phyloP scores from a whole-genome alignment of 2,888 invertebrate species.

The Lordiphosa andalusiaca region DNA sequence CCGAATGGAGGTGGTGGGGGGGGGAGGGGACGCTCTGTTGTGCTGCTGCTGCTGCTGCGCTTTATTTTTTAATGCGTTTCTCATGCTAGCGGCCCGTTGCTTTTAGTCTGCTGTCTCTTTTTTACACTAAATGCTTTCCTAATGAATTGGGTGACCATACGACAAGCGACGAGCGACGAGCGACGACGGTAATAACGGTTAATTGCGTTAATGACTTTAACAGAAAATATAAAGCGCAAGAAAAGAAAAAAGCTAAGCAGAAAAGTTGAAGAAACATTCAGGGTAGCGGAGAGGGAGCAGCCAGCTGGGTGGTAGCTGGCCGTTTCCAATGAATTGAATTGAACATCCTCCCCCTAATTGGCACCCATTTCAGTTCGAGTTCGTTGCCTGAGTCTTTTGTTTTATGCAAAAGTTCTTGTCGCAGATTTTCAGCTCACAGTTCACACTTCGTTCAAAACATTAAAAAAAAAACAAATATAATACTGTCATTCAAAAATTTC shows the following conservation, averaged over 20 bases:
- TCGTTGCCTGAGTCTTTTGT: conserved; percentile 62
- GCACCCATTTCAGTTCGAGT: conserved; percentile 29
- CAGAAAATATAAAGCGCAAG: conserved; percentile 73
- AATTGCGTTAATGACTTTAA: conserved; percentile 77
- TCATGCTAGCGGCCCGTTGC: conserved; percentile 71
- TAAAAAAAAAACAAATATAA: no score
- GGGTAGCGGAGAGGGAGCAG: background rate
- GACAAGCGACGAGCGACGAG: conserved; percentile 29
- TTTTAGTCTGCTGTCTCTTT: conserved; percentile 36
- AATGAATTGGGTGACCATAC: conserved; percentile 74
- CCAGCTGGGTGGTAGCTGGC: conserved; percentile 22
- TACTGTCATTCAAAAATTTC: no score
- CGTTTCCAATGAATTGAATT: conserved; percentile 49
- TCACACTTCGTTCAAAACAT: no score
- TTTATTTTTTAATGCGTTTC: conserved; percentile 70
- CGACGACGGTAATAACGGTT: conserved; percentile 74
- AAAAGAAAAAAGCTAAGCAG: conserved; percentile 14
- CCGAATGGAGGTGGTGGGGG: no score
- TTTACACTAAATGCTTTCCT: conserved; percentile 67
- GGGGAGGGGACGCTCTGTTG: no score
- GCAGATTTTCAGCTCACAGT: no score
- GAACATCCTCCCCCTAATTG: conserved; percentile 35
- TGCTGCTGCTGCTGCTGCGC: conserved; percentile 21
- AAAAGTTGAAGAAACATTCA: conserved; percentile 22
- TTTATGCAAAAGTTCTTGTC: conserved; percentile 8